A percentile compares a stretch with the other conserved stretches of the same genome.
These are phyloP conservation scores for Cotesia vestalis DNA, from an alignment of 1,140 invertebrate genomes.

Conservation along the genomic window DNA sequence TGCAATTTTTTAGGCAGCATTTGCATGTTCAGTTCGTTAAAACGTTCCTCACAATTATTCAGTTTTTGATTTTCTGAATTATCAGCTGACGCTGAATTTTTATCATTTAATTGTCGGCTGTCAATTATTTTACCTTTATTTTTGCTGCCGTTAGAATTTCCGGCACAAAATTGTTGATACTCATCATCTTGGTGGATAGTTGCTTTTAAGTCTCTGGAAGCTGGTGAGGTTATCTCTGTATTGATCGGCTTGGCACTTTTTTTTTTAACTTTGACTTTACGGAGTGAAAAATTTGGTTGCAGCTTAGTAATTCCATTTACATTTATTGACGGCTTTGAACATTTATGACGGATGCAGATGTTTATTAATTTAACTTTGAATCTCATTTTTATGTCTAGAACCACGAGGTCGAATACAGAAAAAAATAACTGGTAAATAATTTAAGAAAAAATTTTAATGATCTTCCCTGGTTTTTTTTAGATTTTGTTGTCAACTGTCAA, in stretches of 20 bases:
- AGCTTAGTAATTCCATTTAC: conserved; percentile 3
- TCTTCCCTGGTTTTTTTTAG: neutral
- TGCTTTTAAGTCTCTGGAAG: neutral
- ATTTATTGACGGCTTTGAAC: conserved; percentile 10
- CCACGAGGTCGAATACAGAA: conserved; percentile 2
- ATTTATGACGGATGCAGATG: conserved; percentile 38
- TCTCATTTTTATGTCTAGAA: conserved; percentile 29
- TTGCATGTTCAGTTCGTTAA: conserved; percentile 83
- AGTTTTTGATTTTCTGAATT: neutral
- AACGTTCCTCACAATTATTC: conserved; percentile 35
- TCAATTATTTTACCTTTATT: neutral
- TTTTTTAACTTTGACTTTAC: conserved; percentile 27
- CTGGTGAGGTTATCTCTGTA: conserved; percentile 35
- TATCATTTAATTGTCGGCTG: neutral
- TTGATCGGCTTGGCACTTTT: conserved; percentile 2
- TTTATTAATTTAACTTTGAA: conserved; percentile 38
- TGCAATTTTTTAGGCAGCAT: conserved; percentile 85
- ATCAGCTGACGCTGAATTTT: neutral
- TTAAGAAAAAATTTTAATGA: neutral
- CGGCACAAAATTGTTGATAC: neutral
- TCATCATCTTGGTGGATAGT: neutral
- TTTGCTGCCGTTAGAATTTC: neutral
- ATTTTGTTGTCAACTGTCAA: neutral
- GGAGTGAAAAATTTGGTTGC: conserved; percentile 13
- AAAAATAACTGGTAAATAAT: neutral